Percentiles rank a stretch among this genome's conserved stretches.
Evolutionary conservation across 2,113 vertebrate genomes (phyloP).

Genomic region (Anarrhichthys ocellatus): DNA sequence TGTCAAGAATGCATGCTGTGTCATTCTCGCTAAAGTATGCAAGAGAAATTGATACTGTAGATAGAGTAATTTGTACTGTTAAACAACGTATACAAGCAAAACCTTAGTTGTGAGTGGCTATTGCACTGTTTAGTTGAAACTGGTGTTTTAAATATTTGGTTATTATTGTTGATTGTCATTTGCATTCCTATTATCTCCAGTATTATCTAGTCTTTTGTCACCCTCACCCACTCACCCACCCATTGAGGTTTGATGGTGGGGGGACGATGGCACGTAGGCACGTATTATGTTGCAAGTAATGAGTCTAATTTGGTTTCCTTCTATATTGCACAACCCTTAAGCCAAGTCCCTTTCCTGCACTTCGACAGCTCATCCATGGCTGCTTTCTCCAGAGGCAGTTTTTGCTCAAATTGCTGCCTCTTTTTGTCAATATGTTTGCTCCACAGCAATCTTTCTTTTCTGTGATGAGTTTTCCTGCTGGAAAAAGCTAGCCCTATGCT

Average conservation of each 20-base stretch:
- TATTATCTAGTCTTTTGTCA: background rate
- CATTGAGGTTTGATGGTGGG: background rate
- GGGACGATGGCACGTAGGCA: slow-evolving; percentile 15
- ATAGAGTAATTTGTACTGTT: background rate
- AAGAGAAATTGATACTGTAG: background rate
- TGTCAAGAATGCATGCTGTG: slow-evolving; percentile 8
- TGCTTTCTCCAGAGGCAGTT: slow-evolving; percentile 43
- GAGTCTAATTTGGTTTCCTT: slow-evolving; percentile 48
- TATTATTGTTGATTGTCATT: background rate
- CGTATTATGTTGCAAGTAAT: slow-evolving; percentile 35
- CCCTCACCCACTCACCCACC: background rate
- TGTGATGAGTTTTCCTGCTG: slow-evolving; percentile 34
- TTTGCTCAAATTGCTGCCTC: slow-evolving; percentile 35
- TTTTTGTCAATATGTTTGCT: slow-evolving; percentile 36
- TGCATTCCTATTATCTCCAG: background rate
- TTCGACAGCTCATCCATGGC: slow-evolving; percentile 37
- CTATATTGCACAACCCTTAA: slow-evolving; percentile 36
- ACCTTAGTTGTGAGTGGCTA: background rate
- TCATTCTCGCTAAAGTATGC: slow-evolving; percentile 3
- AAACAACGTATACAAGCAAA: background rate
- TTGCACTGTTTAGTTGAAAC: background rate
- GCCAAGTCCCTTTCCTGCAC: slow-evolving; percentile 38
- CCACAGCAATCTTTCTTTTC: slow-evolving; percentile 33
- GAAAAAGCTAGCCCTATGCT: slow-evolving; percentile 2
- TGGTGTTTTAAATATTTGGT: background rate